Evolutionary conservation across 64 coral and sea anemone species (phyloP), one percentile per base, ranked within the genome.

Genomic region (Porites lutea): DNA sequence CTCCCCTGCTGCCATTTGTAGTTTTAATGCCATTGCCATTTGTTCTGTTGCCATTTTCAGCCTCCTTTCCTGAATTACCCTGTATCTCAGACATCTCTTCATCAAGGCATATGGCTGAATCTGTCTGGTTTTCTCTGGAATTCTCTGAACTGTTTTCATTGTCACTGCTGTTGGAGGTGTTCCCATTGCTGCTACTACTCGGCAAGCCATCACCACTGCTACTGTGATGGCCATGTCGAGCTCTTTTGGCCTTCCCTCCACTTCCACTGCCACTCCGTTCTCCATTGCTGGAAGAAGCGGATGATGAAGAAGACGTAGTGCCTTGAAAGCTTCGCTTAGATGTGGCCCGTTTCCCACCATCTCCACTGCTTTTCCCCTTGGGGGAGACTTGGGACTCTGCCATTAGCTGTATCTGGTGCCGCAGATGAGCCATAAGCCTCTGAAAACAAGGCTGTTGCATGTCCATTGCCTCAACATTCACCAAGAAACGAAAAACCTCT

Each of bases 131-230:
- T 82, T 94, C 92, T 20, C 79, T 57, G 57, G 84, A 57, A 47
- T 94, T 82, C 10, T 88, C 86, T 83, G 92, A 94, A 59, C 87
- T 89, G 71, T 74, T 83, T n/a, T 94, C 92, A 89, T 94, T 88
- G 7, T 76, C 86, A 76, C 61, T 79, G n/a, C 88, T 82, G 64
- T n/a, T 27, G 13, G 37, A 83, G 45, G 67, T 59, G 64, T 71
- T 68, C 22, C 75, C 55, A 79, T 68, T 79, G 9, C 53, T 91
- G 53, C 81, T 84, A 19, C 59, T 48, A 47, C 81, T 68, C 19
- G 46, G 81, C 8, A 48, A 19, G 18, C 18, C 63, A 45, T 84
- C 69, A 63, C 64, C 48, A 65, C 18, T 49, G 60, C 27, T 65
- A 10, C 81, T 84, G 12, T 52, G 61, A 15, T 84, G 81, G 48